phyloP scores from a whole-genome alignment of 1,140 invertebrate species.

The Paramacrobiotus metropolitanus region DNA sequence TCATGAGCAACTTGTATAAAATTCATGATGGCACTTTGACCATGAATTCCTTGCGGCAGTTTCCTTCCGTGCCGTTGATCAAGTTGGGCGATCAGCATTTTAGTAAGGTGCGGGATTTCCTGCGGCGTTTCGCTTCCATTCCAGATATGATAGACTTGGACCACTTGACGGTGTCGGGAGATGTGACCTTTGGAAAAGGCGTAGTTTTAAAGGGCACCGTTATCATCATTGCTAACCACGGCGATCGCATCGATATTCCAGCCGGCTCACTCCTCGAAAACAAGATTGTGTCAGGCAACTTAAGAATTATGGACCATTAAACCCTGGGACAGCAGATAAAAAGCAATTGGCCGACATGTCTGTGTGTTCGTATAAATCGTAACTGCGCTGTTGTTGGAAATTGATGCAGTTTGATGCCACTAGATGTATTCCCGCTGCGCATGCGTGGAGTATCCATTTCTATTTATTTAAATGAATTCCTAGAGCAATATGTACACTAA shows the following conservation, averaged over 20 bases:
- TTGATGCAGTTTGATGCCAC: too few species aligned
- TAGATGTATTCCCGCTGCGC: too few species aligned
- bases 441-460: too few species aligned
- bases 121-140: constrained; percentile 74
- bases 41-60: constrained; percentile 76
- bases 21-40: constrained; percentile 64
- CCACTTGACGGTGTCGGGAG: constrained; percentile 93
- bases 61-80: constrained; percentile 80
- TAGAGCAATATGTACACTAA: too few species aligned
- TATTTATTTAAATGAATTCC: too few species aligned
- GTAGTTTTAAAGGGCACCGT: constrained; percentile 91
- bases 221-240: constrained; percentile 98
- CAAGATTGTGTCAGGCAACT: constrained; percentile 97
- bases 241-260: constrained; percentile 94
- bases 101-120: constrained; percentile 77
- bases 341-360: too few species aligned
- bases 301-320: constrained; percentile 90
- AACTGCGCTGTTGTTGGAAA: too few species aligned
- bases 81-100: constrained; percentile 91
- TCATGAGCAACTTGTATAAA: constrained; percentile 92
- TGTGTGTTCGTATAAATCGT: too few species aligned
- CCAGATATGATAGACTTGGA: constrained; percentile 92
- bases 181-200: constrained; percentile 89
- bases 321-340: too few species aligned
- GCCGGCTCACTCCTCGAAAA: constrained; percentile 92